Conservation (phyloP, 2,888 invertebrate genomes). For the Nasonia oneida region DNA sequence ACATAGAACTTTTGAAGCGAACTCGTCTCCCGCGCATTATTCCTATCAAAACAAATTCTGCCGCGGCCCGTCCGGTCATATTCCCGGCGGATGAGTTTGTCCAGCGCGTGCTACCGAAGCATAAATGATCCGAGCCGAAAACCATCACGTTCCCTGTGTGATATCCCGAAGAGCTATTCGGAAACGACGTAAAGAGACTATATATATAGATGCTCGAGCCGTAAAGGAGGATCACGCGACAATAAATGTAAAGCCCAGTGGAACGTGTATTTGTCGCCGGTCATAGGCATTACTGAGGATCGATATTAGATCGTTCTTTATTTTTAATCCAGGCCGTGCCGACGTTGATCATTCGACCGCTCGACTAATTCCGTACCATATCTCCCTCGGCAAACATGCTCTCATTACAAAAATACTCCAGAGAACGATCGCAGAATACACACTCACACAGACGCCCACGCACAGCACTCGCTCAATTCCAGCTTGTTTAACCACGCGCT, state of each 20-base stretch:
- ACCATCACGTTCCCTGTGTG: neutral
- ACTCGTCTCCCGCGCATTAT: neutral
- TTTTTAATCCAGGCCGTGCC: too few relatives aligned
- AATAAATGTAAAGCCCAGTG: conserved; percentile 16
- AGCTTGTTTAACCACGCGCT: neutral
- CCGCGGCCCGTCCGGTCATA: neutral
- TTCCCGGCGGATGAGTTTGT: neutral
- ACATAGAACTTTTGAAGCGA: neutral
- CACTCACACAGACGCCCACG: neutral
- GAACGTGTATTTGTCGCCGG: conserved; percentile 28
- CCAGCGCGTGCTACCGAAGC: neutral
- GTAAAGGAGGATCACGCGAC: conserved; percentile 21
- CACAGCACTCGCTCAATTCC: neutral
- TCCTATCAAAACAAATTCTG: neutral
- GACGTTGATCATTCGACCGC: too few relatives aligned
- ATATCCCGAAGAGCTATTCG: neutral
- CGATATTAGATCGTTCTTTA: too few relatives aligned
- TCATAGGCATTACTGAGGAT: neutral
- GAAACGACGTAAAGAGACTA: neutral
- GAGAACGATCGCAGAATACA: neutral
- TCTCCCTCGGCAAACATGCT: neutral
- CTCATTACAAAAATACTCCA: neutral
- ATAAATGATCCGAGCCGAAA: neutral
- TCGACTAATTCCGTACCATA: too few relatives aligned
- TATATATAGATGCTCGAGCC: neutral